These are phyloP conservation scores for Gavialis gangeticus DNA, from an alignment of 2,113 vertebrate species.

Conservation along the genomic window DNA sequence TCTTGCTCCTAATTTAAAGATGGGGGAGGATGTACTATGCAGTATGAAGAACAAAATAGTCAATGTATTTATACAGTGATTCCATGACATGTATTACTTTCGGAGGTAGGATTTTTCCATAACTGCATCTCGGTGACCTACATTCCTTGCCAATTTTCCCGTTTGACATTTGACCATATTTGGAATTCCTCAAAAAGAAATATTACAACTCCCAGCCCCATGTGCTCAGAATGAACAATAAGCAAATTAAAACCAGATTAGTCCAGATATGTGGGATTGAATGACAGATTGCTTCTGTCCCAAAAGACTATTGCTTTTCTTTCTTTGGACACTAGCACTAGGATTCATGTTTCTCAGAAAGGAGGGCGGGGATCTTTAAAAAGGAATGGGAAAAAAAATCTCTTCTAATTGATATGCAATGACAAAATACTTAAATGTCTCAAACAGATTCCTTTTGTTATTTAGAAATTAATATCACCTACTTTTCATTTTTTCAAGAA, in stretches of 20 bases:
- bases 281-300: conserved; percentile 60
- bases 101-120: conserved; percentile 25
- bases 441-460: not conserved
- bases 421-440: conserved; percentile 10
- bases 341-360: conserved; percentile 54
- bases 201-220: conserved; percentile 5
- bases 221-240: conserved; percentile 47
- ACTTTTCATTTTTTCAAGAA: conserved; percentile 12
- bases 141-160: conserved; percentile 39
- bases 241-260: conserved; percentile 76
- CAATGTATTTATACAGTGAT: conserved; percentile 34
- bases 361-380: conserved; percentile 10
- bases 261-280: conserved; percentile 47
- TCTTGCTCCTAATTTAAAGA: conserved; percentile 66
- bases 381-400: not conserved
- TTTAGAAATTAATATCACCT: not conserved
- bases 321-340: conserved; percentile 41
- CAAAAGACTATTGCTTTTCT: conserved; percentile 58
- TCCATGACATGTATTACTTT: conserved; percentile 40
- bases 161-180: conserved; percentile 65
- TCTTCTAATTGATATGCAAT: conserved; percentile 20
- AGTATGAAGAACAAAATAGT: conserved; percentile 74
- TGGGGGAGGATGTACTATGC: conserved; percentile 44
- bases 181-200: conserved; percentile 59
- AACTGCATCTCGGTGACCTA: conserved; percentile 45